Evolutionary conservation across 2,797 vertebrate genomes (phyloP).

Genomic region (Anguilla anguilla): DNA sequence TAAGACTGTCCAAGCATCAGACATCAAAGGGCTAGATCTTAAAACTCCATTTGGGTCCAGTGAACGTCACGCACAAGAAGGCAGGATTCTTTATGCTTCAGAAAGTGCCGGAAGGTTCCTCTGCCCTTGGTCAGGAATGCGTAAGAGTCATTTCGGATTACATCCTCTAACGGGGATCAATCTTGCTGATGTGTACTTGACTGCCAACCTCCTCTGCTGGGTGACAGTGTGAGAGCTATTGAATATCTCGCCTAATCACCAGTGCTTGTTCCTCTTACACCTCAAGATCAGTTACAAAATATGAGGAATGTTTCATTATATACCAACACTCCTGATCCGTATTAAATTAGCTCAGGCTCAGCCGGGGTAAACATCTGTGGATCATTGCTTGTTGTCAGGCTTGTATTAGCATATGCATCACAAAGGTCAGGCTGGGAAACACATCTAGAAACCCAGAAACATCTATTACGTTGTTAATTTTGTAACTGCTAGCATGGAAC

Average conservation of each 20-base stretch:
- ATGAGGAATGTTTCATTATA: conserved; percentile 23
- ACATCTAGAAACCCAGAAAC: neutral
- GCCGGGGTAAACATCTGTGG: neutral
- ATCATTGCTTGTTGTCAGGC: neutral
- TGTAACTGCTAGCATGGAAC: neutral
- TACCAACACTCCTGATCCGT: conserved; percentile 28
- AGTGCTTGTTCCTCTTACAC: conserved; percentile 28
- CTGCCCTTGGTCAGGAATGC: conserved; percentile 21
- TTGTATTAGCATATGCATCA: neutral
- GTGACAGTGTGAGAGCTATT: conserved; percentile 44
- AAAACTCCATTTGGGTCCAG: neutral
- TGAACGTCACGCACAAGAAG: neutral
- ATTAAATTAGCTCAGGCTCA: conserved; percentile 31
- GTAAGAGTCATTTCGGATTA: conserved; percentile 21
- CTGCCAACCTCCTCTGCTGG: conserved; percentile 30
- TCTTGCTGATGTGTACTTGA: conserved; percentile 22
- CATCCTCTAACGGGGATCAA: conserved; percentile 28
- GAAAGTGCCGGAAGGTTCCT: neutral
- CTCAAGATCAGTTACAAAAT: conserved; percentile 34
- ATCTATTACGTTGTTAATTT: neutral
- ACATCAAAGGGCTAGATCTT: neutral
- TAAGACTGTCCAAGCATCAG: neutral
- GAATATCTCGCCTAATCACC: conserved; percentile 39
- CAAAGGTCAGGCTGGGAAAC: neutral
- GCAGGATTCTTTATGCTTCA: neutral